These are phyloP conservation scores for Eolophus roseicapilla DNA, from an alignment of 2,113 vertebrate genomes.

Conservation along the genomic window DNA sequence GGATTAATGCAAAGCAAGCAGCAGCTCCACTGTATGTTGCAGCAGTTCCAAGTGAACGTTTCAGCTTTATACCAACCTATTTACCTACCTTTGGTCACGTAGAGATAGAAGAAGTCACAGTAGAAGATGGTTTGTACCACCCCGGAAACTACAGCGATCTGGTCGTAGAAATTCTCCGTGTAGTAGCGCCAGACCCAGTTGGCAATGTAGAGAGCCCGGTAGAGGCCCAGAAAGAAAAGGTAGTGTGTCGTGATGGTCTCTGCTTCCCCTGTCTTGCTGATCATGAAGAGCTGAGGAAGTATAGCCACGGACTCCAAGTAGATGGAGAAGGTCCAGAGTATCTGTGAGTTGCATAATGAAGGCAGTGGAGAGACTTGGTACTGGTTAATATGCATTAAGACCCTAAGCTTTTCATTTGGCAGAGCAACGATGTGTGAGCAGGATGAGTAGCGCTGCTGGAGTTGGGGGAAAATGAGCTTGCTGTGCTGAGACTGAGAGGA, in stretches of 20 bases:
- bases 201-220: constrained; percentile 90
- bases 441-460: not conserved
- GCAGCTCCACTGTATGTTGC: not conserved
- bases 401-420: not conserved
- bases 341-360: constrained; percentile 68
- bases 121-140: constrained; percentile 99
- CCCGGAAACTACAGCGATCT: constrained; percentile 93
- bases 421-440: not conserved
- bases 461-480: not conserved
- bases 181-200: constrained; percentile 98
- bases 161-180: constrained; percentile 91
- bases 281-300: constrained; percentile 97
- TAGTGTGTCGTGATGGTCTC: constrained; percentile 98
- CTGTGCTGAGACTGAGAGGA: not conserved
- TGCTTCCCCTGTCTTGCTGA: constrained; percentile 94
- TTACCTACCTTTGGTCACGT: constrained; percentile 87
- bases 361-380: not conserved
- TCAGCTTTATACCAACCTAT: not conserved
- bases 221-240: constrained; percentile 94
- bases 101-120: constrained; percentile 98
- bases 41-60: not conserved
- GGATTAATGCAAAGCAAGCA: not conserved
- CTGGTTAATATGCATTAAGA: not conserved
- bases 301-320: constrained; percentile 96
- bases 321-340: constrained; percentile 98